Base-by-base conservation (phyloP, 2,888 invertebrate species). In the Caenorhabditis panamensis region DNA sequence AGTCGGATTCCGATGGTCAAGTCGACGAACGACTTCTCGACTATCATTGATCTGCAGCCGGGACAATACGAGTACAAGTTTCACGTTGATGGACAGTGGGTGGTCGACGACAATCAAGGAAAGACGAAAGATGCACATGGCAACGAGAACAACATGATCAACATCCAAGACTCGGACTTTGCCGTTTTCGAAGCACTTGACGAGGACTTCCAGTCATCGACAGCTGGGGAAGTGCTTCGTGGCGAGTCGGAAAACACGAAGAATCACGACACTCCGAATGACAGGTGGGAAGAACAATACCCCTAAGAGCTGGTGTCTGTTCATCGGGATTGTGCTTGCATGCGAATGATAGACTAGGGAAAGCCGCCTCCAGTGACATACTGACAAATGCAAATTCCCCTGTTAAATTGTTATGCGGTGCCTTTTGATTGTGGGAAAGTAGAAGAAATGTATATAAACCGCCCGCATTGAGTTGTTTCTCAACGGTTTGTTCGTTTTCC, bases 121-220 rank as follows among this genome's bases (percentile, higher is more conserved):
- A 76, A 76, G 51, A 63, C 56, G 16, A 63, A 66, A n/a, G 80
- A 76, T 64, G 37, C 67, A 13, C 94, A 95, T 92, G 97, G 97
- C 13, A 94, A 95, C 1, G 95, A 95, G 91, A 97, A 96, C 92
- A 98, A 97, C 92, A 93, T 96, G 89, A 95, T 97, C 6, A 94
- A 94, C 51, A 96, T 98, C n/a, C 96, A 96, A 90, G 94, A 95
- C 92, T 95, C 96, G 0, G 98, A 98, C 91, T 98, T 97, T 92
- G 97, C 97, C 93, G 97, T 97, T 61, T 91, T 91, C 69, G 90
- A 91, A 73, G 91, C 91, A 8, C 82, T 91, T 47, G 91, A 91
- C 79, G 86, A 86, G 47, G 91, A 91, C 78, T 80, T 90, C 76
- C 88, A 89, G 26, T 83, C 86, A 16, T 89, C 88, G 13, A 89